These are phyloP conservation scores for Leptodactylus fuscus DNA, from an alignment of 2,113 vertebrate genomes.

Conservation along the genomic window DNA sequence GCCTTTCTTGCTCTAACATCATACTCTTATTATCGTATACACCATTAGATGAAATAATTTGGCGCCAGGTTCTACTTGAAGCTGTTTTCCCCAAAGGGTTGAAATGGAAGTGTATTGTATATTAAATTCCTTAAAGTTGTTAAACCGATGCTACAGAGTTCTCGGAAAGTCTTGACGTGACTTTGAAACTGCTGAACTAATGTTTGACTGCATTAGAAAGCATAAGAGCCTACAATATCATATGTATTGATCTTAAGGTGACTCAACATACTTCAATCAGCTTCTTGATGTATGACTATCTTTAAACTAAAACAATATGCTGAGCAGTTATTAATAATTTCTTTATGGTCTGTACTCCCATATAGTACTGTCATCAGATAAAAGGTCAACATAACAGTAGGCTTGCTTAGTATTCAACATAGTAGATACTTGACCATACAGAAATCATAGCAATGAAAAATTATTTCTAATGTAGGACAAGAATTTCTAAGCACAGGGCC, in stretches of 20 bases:
- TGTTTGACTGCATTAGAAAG: constrained; percentile 70
- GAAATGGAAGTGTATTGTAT: constrained; percentile 48
- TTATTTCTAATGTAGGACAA: neutral
- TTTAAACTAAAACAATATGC: constrained; percentile 17
- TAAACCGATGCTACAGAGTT: neutral
- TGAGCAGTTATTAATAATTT: constrained; percentile 3
- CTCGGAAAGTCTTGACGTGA: constrained; percentile 62
- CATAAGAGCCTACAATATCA: constrained; percentile 68
- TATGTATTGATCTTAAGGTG: constrained; percentile 71
- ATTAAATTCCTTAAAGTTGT: constrained; percentile 61
- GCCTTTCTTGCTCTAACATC: constrained; percentile 7
- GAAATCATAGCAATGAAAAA: constrained; percentile 12
- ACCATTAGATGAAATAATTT: constrained; percentile 14
- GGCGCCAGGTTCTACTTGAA: constrained; percentile 27
- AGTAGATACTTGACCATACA: neutral
- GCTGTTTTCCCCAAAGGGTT: constrained; percentile 20
- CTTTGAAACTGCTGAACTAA: constrained; percentile 67
- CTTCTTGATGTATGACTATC: constrained; percentile 49
- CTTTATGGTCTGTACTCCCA: constrained; percentile 23
- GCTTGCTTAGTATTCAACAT: neutral
- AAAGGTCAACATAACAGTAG: neutral
- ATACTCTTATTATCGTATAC: constrained; percentile 3
- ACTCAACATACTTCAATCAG: constrained; percentile 66
- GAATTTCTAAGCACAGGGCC: neutral
- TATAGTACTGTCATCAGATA: neutral